These are phyloP conservation scores for Alectura lathami DNA, from an alignment of 2,113 vertebrate genomes.

Conservation along the genomic window DNA sequence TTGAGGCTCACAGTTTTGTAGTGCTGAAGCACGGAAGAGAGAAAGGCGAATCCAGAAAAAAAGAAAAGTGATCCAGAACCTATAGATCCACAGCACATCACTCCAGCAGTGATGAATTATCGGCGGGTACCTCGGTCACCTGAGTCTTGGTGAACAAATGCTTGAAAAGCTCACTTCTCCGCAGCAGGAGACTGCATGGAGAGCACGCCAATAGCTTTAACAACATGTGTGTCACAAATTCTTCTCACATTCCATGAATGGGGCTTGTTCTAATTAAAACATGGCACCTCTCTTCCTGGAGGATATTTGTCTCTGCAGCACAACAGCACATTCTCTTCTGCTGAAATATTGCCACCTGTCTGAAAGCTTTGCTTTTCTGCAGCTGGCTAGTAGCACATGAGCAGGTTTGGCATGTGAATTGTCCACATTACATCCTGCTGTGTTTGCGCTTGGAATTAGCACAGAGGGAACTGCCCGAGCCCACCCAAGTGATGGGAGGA, in stretches of 20 bases:
- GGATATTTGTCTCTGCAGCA: not conserved
- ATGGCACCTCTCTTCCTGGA: not conserved
- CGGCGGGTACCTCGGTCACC: not conserved
- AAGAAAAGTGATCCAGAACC: not conserved
- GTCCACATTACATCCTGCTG: not conserved
- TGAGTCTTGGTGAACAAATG: not conserved
- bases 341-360: not conserved
- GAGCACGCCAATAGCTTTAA: slow-evolving; percentile 28
- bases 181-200: not conserved
- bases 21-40: not conserved
- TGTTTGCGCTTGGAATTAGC: not conserved
- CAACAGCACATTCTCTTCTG: not conserved
- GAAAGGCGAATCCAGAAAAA: not conserved
- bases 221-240: slow-evolving; percentile 25
- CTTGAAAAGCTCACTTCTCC: not conserved
- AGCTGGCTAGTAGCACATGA: not conserved
- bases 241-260: not conserved
- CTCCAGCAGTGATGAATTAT: not conserved
- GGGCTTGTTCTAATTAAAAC: not conserved
- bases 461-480: not conserved
- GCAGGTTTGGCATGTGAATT: not conserved
- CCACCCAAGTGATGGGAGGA: not conserved
- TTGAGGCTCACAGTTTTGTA: not conserved
- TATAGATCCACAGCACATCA: not conserved
- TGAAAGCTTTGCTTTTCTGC: not conserved